Evolutionary conservation across 37 sponge, comb jelly and placozoan genomes (phyloP), one percentile per base, ranked within the genome.

Genomic region (Ephydatia muelleri): DNA sequence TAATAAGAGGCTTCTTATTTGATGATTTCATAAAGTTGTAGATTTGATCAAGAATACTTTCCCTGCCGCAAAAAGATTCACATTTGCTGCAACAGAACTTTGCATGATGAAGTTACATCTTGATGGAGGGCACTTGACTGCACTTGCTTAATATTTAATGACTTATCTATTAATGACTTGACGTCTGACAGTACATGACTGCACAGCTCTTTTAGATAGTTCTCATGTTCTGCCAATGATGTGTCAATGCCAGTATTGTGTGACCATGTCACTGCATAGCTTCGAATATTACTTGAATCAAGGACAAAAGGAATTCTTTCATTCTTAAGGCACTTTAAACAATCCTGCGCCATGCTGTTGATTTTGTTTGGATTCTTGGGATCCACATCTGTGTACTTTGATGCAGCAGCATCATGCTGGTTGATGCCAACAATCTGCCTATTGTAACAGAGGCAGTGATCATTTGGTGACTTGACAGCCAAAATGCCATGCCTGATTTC

Each of bases 401-500:
- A 27, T 14, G 77, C 84, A 30, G 77, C 25, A 23, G 40, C 29
- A 64, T 89, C 91, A 49, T 39, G 13, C 13, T 80, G 32, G 47
- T 86, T 69, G 27, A 93, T 65, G 30, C 70, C 85, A 33, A 29
- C 33, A 27, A 93, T 23, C 36, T 72, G 29, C 11, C 91, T 76
- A 0, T 28, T 76, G 64, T 85, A 90, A 80, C 87, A 86, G 23
- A 89, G 84, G 64, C 94, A 93, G 67, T 83, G 83, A 1, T 87
- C 74, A 43, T 93, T 81, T 26, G 94, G 94, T 29, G 82, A 37
- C 16, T 32, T n/a, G 73, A 57, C 13, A 23, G 68, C 34, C 34
- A 92, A 66, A 16, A 94, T 76, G 70, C 95, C 95, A 29, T 92
- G 86, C 49, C 11, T 1, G n/a, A 94, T 84, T 70, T 94, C 95